phyloP scores from a whole-genome alignment of 2,888 invertebrate species.

The Brachylomia viminalis region DNA sequence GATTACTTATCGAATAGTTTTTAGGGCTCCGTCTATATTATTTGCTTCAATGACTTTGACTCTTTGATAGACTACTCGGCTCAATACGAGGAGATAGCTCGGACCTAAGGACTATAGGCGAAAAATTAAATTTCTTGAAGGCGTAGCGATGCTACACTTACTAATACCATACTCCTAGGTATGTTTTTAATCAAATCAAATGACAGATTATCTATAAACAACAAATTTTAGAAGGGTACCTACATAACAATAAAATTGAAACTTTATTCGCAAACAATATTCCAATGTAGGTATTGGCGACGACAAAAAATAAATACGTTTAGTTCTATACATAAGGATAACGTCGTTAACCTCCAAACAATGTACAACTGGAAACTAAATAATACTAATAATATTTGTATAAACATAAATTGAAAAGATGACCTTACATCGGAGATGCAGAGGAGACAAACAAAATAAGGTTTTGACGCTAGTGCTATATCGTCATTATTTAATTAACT shows the following conservation, averaged over 20 bases:
- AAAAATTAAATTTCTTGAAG: neutral
- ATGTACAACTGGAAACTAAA: constrained; percentile 30
- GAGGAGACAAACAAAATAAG: constrained; percentile 27
- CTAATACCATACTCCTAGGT: too few relatives aligned
- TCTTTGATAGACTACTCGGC: neutral
- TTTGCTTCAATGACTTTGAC: constrained; percentile 34
- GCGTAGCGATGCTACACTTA: neutral
- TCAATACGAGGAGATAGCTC: neutral
- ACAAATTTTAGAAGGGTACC: neutral
- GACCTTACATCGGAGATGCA: constrained; percentile 42
- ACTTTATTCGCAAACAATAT: constrained; percentile 28
- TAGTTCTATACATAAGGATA: constrained; percentile 39
- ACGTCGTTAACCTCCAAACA: constrained; percentile 51
- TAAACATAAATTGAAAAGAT: constrained; percentile 36
- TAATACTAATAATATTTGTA: constrained; percentile 22
- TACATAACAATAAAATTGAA: constrained; percentile 4
- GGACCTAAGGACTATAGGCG: neutral
- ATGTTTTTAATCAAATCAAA: neutral
- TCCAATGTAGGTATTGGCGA: constrained; percentile 14
- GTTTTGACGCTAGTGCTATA: constrained; percentile 7
- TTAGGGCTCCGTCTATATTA: constrained; percentile 10
- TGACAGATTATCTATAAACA: constrained; percentile 3
- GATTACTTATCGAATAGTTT: constrained; percentile 41
- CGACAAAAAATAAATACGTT: constrained; percentile 28
- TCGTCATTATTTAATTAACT: neutral